Evolutionary conservation across 2,888 invertebrate genomes (phyloP), one percentile per base, ranked within the genome.

Genomic region (Chesias legatella): DNA sequence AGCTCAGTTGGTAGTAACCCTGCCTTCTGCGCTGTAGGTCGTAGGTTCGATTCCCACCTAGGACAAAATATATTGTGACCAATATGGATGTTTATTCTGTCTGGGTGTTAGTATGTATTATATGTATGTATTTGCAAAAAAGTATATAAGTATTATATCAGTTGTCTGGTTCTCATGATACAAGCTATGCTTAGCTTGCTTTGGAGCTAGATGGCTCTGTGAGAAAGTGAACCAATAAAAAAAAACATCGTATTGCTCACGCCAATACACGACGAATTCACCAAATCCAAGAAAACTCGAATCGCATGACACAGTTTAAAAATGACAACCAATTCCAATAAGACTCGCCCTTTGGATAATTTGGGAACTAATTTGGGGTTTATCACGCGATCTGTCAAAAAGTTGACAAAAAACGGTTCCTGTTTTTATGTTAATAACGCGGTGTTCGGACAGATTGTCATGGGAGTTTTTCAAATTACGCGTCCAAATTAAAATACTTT

Each of bases 261-360:
- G 23, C 32, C 45, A 37, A 41, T 33, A 10, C 33, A 2, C 13
- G 10, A 23, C 1, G 20, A 7, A 7, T 17, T 11, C n/a, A 33
- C 36, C 29, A 10, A 22, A 46, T 10, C 5, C 5, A 8, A 49
- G 53, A 51, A 54, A 58, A 48, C 50, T 28, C 48, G 58, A 66
- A 63, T 65, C 51, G 65, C 83, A 81, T 79, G 81, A 79, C 63
- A 54, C 47, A 71, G 59, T 76, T 80, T 79, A 76, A 53, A 56
- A 55, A 56, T 60, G 59, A 58, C 58, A 67, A 60, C 63, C 51
- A 63, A 64, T 73, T 78, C 67, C 70, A 72, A 67, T 64, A 53
- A 51, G 43, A 55, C 46, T 58, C 53, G 67, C 75, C 76, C 77
- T 75, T 74, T 31, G 32, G 67, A 70, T 72, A 72, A 77, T 79